Conservation (phyloP, 2,888 invertebrate genomes). For the Druceiella hillmani region DNA sequence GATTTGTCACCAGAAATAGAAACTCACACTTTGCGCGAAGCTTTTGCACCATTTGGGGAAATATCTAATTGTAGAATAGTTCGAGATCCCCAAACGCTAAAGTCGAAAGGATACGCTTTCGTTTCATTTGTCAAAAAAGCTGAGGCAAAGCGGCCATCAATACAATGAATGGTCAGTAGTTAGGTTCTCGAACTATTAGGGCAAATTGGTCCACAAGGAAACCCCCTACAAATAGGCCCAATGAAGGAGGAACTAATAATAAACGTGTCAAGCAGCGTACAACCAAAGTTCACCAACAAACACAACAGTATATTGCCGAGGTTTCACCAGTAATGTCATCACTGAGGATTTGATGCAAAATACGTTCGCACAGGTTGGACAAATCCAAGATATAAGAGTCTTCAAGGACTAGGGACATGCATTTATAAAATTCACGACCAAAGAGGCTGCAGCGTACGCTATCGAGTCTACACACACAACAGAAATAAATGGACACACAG, state of each 20-base stretch:
- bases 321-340: constrained; percentile 84
- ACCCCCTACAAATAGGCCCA: constrained; percentile 75
- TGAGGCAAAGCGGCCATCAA: constrained; percentile 96
- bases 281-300: constrained; percentile 98
- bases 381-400: constrained; percentile 93
- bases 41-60: constrained; percentile 98
- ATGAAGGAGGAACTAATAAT: constrained; percentile 53
- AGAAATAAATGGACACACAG: constrained; percentile 90
- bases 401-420: constrained; percentile 99
- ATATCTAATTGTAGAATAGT: constrained; percentile 99
- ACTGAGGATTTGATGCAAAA: constrained; percentile 95
- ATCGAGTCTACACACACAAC: constrained; percentile 95
- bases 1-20: constrained; percentile 99
- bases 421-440: constrained; percentile 95
- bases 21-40: constrained; percentile 94
- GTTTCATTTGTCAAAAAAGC: constrained; percentile 99
- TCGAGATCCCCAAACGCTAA: constrained; percentile 96
- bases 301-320: constrained; percentile 98
- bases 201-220: constrained; percentile 99
- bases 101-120: constrained; percentile 99
- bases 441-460: constrained; percentile 96
- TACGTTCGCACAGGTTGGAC: constrained; percentile 91
- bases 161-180: constrained; percentile 99
- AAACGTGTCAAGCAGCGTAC: constrained; percentile 65
- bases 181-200: constrained; percentile 95